Percentiles rank a stretch among this genome's conserved stretches.
These are phyloP conservation scores for Philonicus albiceps DNA, from an alignment of 2,888 invertebrate species.

Conservation along the genomic window DNA sequence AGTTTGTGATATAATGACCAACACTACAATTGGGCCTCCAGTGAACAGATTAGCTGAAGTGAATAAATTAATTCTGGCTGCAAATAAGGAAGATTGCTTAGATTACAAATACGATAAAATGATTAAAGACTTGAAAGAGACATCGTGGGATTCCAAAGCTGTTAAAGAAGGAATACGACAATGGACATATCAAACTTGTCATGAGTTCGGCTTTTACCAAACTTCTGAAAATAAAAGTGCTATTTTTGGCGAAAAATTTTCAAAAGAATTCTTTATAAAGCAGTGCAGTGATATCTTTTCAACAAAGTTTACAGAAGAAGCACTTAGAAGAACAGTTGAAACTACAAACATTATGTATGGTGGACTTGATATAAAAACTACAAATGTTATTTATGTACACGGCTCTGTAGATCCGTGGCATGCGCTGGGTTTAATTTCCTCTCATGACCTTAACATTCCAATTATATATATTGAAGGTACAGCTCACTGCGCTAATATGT, in stretches of 20 bases:
- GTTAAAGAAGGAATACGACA: conserved; percentile 72
- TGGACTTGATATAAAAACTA: conserved; percentile 72
- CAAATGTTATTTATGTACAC: conserved; percentile 84
- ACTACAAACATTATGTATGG: conserved; percentile 85
- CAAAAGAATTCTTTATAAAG: conserved; percentile 77
- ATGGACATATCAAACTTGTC: conserved; percentile 96
- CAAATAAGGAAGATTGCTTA: conserved; percentile 76
- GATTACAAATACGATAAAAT: conserved; percentile 84
- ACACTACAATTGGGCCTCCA: conserved; percentile 68
- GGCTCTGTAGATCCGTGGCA: conserved; percentile 93
- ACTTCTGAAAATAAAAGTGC: conserved; percentile 69
- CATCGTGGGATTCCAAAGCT: conserved; percentile 76
- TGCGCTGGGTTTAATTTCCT: conserved; percentile 74
- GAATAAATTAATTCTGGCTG: conserved; percentile 73
- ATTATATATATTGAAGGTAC: conserved; percentile 84
- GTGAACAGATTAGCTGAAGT: conserved; percentile 77
- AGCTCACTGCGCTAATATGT: conserved; percentile 96
- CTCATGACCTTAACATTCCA: conserved; percentile 67
- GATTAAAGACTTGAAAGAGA: conserved; percentile 73
- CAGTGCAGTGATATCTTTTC: conserved; percentile 88
- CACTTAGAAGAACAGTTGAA: conserved; percentile 69
- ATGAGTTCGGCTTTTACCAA: conserved; percentile 96
- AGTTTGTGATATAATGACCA: conserved; percentile 72
- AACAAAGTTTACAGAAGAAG: conserved; percentile 66
- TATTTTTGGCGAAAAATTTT: conserved; percentile 79